Conservation (phyloP, 1,140 invertebrate species). For the Drosophila mayri region DNA sequence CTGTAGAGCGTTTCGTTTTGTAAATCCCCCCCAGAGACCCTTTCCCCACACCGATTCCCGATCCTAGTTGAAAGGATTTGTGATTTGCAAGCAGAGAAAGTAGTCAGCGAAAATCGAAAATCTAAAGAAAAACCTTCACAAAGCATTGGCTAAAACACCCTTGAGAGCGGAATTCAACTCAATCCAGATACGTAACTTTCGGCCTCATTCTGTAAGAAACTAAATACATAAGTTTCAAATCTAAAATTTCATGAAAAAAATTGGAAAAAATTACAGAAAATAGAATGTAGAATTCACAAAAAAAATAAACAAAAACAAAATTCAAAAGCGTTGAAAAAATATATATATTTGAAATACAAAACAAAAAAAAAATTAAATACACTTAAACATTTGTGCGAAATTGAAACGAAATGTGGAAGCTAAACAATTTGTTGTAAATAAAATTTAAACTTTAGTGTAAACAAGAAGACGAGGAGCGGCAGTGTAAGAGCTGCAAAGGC, state of each 20-base stretch:
- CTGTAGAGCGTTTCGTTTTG: constrained; percentile 78
- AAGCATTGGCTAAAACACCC: constrained; percentile 35
- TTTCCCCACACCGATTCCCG: constrained; percentile 4
- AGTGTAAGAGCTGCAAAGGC: constrained; percentile 48
- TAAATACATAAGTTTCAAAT: constrained; percentile 64
- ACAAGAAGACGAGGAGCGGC: constrained; percentile 40
- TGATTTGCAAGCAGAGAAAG: constrained; percentile 44
- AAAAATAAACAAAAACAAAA: constrained; percentile 39
- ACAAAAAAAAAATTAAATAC: constrained; percentile 45
- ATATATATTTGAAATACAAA: constrained; percentile 52
- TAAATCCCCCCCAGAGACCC: constrained; percentile 42
- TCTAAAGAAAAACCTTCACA: constrained; percentile 29
- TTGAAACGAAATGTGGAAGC: constrained; percentile 65
- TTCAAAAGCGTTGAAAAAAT: constrained; percentile 48
- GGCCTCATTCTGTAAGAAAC: constrained; percentile 85
- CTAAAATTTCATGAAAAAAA: constrained; percentile 23
- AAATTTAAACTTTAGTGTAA: constrained; percentile 80
- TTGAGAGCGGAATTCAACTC: constrained; percentile 55
- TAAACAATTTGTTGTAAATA: constrained; percentile 84
- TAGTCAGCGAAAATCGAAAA: constrained; percentile 48
- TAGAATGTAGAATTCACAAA: constrained; percentile 58
- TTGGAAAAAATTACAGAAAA: constrained; percentile 9
- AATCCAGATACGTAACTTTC: constrained; percentile 85
- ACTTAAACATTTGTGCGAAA: constrained; percentile 63
- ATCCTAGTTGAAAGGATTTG: constrained; percentile 42